These are phyloP conservation scores for Perizoma affinitatum DNA, from an alignment of 2,888 invertebrate genomes.

Conservation along the genomic window DNA sequence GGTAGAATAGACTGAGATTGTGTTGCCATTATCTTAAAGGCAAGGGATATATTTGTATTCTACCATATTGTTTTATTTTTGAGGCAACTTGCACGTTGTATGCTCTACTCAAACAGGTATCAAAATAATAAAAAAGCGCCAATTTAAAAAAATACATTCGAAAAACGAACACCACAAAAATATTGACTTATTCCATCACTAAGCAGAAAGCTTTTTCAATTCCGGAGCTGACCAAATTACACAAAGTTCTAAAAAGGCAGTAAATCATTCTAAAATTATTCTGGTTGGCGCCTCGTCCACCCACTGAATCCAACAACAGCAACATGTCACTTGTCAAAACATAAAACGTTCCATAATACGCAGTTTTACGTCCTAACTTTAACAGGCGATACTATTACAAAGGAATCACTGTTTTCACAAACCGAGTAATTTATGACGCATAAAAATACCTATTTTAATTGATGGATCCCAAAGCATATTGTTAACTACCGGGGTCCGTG, in stretches of 20 bases:
- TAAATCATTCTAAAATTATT: constrained; percentile 78
- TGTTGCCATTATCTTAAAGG: neutral
- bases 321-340: constrained; percentile 47
- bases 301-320: constrained; percentile 42
- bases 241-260: constrained; percentile 41
- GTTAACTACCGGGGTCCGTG: constrained; percentile 66
- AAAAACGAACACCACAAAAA: neutral
- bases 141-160: no score
- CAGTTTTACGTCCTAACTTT: constrained; percentile 72
- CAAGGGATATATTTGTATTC: neutral
- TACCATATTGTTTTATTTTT: no score
- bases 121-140: neutral
- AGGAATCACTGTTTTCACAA: constrained; percentile 80
- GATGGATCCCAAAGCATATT: constrained; percentile 54
- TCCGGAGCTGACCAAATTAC: constrained; percentile 28
- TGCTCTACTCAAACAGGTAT: neutral
- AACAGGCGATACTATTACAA: constrained; percentile 81
- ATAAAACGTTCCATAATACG: constrained; percentile 50
- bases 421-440: constrained; percentile 70
- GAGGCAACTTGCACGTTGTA: no score
- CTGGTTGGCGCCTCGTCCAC: constrained; percentile 53
- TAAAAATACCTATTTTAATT: constrained; percentile 48
- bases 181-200: constrained; percentile 2
- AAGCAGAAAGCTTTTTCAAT: constrained; percentile 10
- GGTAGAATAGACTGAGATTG: constrained; percentile 8